Evolutionary conservation across 35 echinoderm and acorn worm genomes (phyloP), one percentile per base, ranked within the genome.

Genomic region (Hemicentrotus pulcherrimus): DNA sequence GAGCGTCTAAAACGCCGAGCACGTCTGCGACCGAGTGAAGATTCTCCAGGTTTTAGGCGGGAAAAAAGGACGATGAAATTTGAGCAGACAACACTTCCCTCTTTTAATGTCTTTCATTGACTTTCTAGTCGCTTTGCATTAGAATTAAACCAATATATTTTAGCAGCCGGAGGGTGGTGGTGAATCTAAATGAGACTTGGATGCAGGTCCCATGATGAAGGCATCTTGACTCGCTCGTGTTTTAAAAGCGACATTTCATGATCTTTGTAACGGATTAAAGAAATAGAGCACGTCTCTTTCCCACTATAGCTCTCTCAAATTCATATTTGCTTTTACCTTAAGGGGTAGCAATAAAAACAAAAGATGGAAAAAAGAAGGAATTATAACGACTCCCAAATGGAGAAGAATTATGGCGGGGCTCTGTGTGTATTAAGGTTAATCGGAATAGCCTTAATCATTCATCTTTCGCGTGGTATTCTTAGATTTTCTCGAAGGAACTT

Each of bases 111-210:
- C 88, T 90, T 90, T 47, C 88, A 90, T 90, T 90, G 88, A 90
- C 88, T 90, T 90, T 90, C 88, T 12, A 41, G 12, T 90, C 88
- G 46, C 88, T 90, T 90, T 90, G 88, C 88, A 90, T 90, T 90
- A 47, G 88, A 90, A 90, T 90, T 90, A 90, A 90, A 90, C 88
- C 88, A 90, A 90, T 90, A 90, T 90, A 90, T 90, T 90, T 90
- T 45, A 90, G 32, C 32, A 90, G 88, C 88, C 88, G 32, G 46
- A 90, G 32, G 88, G 46, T 90, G 88, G 46, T 6, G 88, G 13
- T 32, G 88, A 90, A 90, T 90, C 46, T 47, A 45, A 47, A 90
- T 90, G 88, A 90, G 65, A 78, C 19, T 78, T 78, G 19, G 5
- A 78, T 78, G 22, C 22, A 28, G 7, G 65, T 78, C 65, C 65